Conservation (phyloP, 2,888 invertebrate genomes). For the Nephrotoma guestfalica region DNA sequence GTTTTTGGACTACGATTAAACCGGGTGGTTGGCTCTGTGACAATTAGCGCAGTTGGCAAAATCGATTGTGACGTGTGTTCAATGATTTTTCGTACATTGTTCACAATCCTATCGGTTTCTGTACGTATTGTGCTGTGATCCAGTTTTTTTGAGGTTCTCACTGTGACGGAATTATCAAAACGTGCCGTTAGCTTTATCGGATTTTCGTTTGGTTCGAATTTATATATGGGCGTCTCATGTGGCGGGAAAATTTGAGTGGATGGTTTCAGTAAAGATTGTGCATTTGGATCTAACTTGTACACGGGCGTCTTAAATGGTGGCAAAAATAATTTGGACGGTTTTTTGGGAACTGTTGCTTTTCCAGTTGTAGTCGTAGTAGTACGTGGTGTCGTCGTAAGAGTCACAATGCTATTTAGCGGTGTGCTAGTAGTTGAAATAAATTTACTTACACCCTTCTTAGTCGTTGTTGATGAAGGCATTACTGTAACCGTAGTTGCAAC, state of each 20-base stretch:
- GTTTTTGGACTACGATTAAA: not conserved
- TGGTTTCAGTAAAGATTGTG: not conserved
- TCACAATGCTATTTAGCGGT: too few species aligned
- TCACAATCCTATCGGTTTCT: not conserved
- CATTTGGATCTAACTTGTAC: not conserved
- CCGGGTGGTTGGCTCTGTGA: not conserved
- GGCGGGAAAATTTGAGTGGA: not conserved
- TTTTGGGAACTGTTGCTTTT: not conserved
- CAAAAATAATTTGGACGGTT: not conserved
- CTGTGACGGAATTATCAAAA: not conserved
- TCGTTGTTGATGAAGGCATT: not conserved
- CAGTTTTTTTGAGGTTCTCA: not conserved
- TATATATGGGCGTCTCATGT: not conserved
- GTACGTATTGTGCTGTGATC: not conserved
- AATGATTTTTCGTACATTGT: not conserved
- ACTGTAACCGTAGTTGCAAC: not conserved
- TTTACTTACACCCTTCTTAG: not conserved
- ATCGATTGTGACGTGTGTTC: not conserved
- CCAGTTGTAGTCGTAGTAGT: not conserved
- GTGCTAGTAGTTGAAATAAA: not conserved
- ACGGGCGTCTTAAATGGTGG: not conserved
- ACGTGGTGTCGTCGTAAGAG: not conserved
- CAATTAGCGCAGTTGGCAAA: not conserved
- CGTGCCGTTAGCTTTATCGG: not conserved
- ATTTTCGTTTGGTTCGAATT: not conserved